Percentiles rank a stretch among this genome's conserved stretches.
phyloP scores from a whole-genome alignment of 1,140 invertebrate genomes.

The Ceratosolen solmsi region DNA sequence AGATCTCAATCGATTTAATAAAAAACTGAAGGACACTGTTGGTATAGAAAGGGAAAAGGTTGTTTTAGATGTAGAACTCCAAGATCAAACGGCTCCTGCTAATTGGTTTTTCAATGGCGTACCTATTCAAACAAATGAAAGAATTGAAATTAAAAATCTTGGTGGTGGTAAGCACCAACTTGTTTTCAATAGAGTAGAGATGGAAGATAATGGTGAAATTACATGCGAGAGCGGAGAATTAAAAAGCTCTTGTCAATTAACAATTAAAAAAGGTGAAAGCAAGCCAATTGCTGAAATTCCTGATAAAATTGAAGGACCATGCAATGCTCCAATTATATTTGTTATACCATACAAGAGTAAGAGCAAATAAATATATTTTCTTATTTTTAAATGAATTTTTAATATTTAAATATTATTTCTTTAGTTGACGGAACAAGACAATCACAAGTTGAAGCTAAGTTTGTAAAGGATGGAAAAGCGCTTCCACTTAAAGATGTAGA shows the following conservation, averaged over 20 bases:
- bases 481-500: constrained; percentile 91
- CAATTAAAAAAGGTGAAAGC: constrained; percentile 88
- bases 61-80: constrained; percentile 92
- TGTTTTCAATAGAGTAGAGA: constrained; percentile 86
- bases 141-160: constrained; percentile 90
- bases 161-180: constrained; percentile 94
- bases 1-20: constrained; percentile 97
- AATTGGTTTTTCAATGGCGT: constrained; percentile 95
- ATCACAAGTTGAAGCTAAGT: constrained; percentile 89
- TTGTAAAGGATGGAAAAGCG: constrained; percentile 90
- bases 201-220: constrained; percentile 89
- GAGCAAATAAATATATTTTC: constrained; percentile 9
- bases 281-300: constrained; percentile 87
- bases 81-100: constrained; percentile 95
- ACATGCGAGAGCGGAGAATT: constrained; percentile 88
- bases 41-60: constrained; percentile 92
- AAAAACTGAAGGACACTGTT: constrained; percentile 95
- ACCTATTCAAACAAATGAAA: constrained; percentile 84
- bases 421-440: constrained; percentile 89
- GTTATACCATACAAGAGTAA: constrained; percentile 94
- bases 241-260: constrained; percentile 84
- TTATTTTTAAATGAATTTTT: background rate
- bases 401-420: constrained; percentile 45
- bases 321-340: constrained; percentile 84
- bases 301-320: constrained; percentile 86